Base-by-base conservation (phyloP, 2,797 vertebrate species). In the Coccyzus lansbergi region DNA sequence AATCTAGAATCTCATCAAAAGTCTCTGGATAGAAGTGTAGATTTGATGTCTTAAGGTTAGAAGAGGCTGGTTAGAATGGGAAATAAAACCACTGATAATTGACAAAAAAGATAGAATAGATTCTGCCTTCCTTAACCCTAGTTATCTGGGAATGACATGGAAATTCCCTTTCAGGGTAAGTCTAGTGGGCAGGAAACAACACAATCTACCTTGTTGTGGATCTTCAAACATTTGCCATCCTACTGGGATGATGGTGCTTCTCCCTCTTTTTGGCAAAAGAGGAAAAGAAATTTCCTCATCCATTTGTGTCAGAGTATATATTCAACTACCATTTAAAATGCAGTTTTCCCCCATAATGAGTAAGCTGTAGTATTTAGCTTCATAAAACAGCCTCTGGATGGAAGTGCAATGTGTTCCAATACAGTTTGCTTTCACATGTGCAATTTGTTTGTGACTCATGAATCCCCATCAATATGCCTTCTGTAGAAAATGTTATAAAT, bases 401-500 rank as follows among this genome's bases (percentile, higher is more conserved):
- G 59, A 95, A 97, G 69, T 87, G 92, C 93, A 92, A 84, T 94
- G 86, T 97, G 96, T 94, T 94, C 94, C 74, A 86, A 95, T 95
- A 87, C 90, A 95, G 94, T 94, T 96, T 95, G 92, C 87, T 95
- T 93, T 96, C 95, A 95, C 91, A 92, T 91, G 83, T 94, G 90
- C 92, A 92, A 95, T 89, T 95, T 96, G 92, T 95, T 95, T 97
- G 95, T 97, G 93, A 97, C 93, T 96, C 95, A 94, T 93, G 90
- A 88, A 90, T 96, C 85, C 42, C 87, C 74, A 96, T 90, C 96
- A 97, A 95, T 96, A 94, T 96, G 96, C 93, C 95, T 97, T 96
- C 96, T 95, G 94, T 95, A 96, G 88, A 93, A 92, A 86, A 96
- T 49, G 62, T 94, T 94, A 87, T 67, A 96, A 97, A 96, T 96